Evolutionary conservation across 2,888 invertebrate species (phyloP), one percentile per base, ranked within the genome.

Genomic region (Drosophila anceps): DNA sequence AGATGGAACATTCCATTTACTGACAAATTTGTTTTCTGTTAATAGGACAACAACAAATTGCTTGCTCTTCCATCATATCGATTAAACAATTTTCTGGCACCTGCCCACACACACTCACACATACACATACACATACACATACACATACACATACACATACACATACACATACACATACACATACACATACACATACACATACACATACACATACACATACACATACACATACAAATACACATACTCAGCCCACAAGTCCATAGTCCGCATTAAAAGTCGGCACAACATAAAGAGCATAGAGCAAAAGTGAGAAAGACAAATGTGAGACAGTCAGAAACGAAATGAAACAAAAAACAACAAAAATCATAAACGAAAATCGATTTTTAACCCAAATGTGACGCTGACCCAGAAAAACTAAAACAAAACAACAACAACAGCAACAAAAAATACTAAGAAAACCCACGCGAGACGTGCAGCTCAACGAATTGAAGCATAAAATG

Each of bases 281-380:
- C 60, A 61, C 44, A 76, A 55, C 68, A 69, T 69, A 46, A 55
- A 67, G 27, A 64, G 66, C 61, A 64, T 58, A 57, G 57, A 43
- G 57, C 43, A 61, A 57, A 64, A 57, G 53, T 53, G 63, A 39
- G 58, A 58, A 41, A 73, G 58, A 72, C 60, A 73, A 64, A 79
- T 58, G 63, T 48, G 54, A 59, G 66, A 69, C 48, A 62, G 60
- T 43, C 44, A 35, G 64, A 64, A 69, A 12, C 31, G 29, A 31
- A 62, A 39, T 46, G 48, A 65, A 64, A 63, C 29, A 31, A 57
- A 66, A 69, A 37, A 69, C 76, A 69, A 48, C 63, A n/a, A n/a
- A n/a, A 79, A 72, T 73, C 81, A 85, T 88, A 85, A 85, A 88
- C 86, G 86, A 88, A 84, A 84, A 84, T 84, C 84, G 84, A 84